Base-by-base conservation (phyloP, 2,888 invertebrate genomes). In the Tortricodes alternella region DNA sequence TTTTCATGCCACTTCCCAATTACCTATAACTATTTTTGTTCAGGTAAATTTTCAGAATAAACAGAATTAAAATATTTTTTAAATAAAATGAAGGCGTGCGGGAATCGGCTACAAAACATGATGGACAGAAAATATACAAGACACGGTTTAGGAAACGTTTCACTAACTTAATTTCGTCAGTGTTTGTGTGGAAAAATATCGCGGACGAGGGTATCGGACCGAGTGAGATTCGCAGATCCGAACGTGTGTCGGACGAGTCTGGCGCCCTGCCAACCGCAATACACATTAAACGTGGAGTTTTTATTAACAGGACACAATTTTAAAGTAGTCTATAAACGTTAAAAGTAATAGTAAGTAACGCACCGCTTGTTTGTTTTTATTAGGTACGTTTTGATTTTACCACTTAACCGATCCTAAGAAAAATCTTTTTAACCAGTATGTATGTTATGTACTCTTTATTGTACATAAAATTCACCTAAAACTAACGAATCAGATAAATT, bases 271-370 rank as follows among this genome's bases (percentile, higher is more conserved):
- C 89, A 89, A 79, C 80, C 80, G 74, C 83, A 78, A 82, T 85
- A 62, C 52, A 58, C 62, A 58, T 81, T 82, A 80, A 78, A 83
- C 78, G 73, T 74, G 68, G 65, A 76, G 75, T 78, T 84, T 86
- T 84, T 84, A 83, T 82, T 80, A 80, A 78, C 80, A 80, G 81
- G 77, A 82, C 83, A 83, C 82, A 76, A 80, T 84, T 86, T 82
- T 82, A 81, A 85, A 87, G 79, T 80, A 82, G 74, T 79, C 75
- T 74, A 79, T 84, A 81, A 83, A 83, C 72, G 76, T 79, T 83
- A 80, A 79, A 79, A 76, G 78, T 80, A 77, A 78, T 76, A 81
- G 81, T 80, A 76, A 78, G 77, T 77, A 74, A 75, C 48, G 55
- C 38, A 46, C 50, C 70, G 62, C 53, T 62, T 60, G 67, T 63